Percentiles rank a stretch among this genome's conserved stretches.
Conservation (phyloP, 2,888 invertebrate genomes). For the Morpho achilles region DNA sequence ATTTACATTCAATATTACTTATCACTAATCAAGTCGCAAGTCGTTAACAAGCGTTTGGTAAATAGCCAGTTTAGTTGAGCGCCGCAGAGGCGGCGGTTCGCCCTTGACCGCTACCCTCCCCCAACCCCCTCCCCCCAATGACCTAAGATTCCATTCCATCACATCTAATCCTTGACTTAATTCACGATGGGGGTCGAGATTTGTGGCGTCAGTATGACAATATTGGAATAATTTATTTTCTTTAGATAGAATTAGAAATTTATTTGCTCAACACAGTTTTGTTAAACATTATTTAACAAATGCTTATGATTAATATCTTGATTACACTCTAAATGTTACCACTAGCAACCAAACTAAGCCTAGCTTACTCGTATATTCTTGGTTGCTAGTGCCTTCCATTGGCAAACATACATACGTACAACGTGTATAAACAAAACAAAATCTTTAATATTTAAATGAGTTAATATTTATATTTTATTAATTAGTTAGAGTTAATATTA, state of each 20-base stretch:
- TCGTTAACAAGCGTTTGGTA: constrained; percentile 5
- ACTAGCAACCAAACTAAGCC: too few relatives aligned
- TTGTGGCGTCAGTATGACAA: constrained; percentile 3
- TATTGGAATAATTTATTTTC: neutral
- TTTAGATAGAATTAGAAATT: neutral
- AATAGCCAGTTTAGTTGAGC: constrained; percentile 15
- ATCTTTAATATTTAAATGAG: too few relatives aligned
- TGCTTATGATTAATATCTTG: too few relatives aligned
- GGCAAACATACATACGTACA: too few relatives aligned
- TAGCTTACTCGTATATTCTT: too few relatives aligned
- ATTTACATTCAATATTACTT: neutral
- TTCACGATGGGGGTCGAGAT: constrained; percentile 13
- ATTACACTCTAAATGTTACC: too few relatives aligned
- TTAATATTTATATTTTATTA: too few relatives aligned
- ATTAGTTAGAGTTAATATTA: too few relatives aligned
- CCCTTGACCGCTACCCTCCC: constrained; percentile 20
- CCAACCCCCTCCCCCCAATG: constrained; percentile 9
- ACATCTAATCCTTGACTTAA: constrained; percentile 23
- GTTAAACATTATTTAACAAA: too few relatives aligned
- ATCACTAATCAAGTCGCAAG: neutral
- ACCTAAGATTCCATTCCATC: constrained; percentile 16
- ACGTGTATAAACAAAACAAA: too few relatives aligned
- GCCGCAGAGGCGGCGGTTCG: constrained; percentile 25
- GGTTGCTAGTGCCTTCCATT: too few relatives aligned
- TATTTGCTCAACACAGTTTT: too few relatives aligned